A percentile compares a stretch with the other conserved stretches of the same genome.
Conservation (phyloP, 2,113 vertebrate species). For the Lucifuga dentata region DNA sequence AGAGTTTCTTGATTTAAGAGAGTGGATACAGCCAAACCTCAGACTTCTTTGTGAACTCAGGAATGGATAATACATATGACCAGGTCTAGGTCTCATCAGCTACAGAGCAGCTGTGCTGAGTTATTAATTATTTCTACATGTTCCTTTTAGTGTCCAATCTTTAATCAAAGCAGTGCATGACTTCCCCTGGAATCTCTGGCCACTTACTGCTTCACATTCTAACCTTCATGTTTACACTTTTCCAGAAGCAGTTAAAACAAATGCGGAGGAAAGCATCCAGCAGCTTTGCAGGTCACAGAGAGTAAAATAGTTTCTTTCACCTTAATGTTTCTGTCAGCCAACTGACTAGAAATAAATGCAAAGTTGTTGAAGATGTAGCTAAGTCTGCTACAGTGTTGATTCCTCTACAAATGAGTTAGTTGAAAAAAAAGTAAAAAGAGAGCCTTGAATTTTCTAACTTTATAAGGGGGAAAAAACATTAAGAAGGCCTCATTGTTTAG, state of each 20-base stretch:
- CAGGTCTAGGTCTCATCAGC: slow-evolving; percentile 19
- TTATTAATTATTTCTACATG: neutral
- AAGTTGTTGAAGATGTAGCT: slow-evolving; percentile 1
- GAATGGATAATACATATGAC: slow-evolving; percentile 13
- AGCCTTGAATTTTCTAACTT: slow-evolving; percentile 12
- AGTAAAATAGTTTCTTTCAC: neutral
- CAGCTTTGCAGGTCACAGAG: too few species aligned
- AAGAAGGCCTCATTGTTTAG: slow-evolving; percentile 18
- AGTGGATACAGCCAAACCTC: slow-evolving; percentile 52
- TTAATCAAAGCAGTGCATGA: slow-evolving; percentile 8
- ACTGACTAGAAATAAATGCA: neutral
- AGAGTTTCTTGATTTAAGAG: slow-evolving; percentile 66
- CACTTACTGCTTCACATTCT: too few species aligned
- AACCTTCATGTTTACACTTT: too few species aligned
- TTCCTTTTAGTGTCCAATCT: neutral
- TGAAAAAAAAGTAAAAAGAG: slow-evolving; percentile 11
- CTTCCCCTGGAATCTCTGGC: too few species aligned
- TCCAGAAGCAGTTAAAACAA: too few species aligned
- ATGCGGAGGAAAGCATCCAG: too few species aligned
- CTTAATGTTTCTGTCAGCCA: neutral
- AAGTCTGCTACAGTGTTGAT: slow-evolving; percentile 14
- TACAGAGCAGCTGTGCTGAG: slow-evolving; percentile 3
- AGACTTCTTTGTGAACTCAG: slow-evolving; percentile 36
- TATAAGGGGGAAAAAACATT: slow-evolving; percentile 10
- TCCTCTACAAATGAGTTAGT: slow-evolving; percentile 20